Conservation (phyloP, 2,113 vertebrate genomes). For the Cervus canadensis region DNA sequence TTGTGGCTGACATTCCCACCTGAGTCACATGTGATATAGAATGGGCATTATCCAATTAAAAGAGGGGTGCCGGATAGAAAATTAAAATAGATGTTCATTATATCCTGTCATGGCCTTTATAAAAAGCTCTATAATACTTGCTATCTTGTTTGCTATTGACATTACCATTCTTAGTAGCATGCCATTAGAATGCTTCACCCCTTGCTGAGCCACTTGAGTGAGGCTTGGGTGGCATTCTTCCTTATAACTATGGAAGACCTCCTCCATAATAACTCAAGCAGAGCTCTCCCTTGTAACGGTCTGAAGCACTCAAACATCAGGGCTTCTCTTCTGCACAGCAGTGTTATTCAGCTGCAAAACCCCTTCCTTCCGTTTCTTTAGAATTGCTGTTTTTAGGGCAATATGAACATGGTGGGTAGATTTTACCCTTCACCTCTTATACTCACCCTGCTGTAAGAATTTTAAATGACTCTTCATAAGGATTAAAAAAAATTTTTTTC, state of each 20-base stretch:
- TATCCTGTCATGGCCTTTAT: background rate
- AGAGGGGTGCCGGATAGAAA: background rate
- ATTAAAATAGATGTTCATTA: background rate
- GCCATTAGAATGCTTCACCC: background rate
- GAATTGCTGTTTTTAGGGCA: background rate
- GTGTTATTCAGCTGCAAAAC: background rate
- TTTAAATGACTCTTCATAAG: background rate
- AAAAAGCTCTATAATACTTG: background rate
- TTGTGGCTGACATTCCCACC: background rate
- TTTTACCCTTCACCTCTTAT: background rate
- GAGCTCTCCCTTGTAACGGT: background rate
- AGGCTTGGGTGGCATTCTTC: background rate
- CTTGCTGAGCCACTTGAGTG: background rate
- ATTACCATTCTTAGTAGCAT: background rate
- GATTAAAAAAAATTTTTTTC: background rate
- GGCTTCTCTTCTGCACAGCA: background rate
- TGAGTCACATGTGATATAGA: background rate
- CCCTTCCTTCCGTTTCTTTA: background rate
- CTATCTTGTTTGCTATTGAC: background rate
- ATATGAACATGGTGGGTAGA: background rate
- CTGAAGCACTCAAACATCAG: no score
- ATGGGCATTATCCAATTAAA: background rate
- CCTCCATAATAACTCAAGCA: background rate
- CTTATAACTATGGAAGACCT: background rate
- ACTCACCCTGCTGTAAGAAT: background rate